Evolutionary conservation across 2,888 invertebrate genomes (phyloP), one percentile per base, ranked within the genome.

Genomic region (Melanargia galathea): DNA sequence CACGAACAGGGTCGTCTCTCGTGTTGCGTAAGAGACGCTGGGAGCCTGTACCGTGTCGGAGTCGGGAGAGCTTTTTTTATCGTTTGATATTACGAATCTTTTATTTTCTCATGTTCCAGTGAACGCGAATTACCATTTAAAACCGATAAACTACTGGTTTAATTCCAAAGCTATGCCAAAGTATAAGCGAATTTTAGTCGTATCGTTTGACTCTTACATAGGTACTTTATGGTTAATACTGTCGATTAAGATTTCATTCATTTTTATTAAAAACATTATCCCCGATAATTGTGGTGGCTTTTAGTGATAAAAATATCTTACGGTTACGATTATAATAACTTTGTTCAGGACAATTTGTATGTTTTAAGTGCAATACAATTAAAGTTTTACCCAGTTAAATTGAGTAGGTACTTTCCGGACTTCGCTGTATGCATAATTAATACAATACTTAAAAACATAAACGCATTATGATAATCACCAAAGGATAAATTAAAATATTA

Each of bases 101-200:
- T 48, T 60, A 35, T 46, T 38, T 63, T 63, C 60, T 45, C 61
- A 51, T 66, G 49, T 20, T 55, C 26, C 45, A 38, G 43, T 60
- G 60, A 58, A 67, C 48, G 58, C 54, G 61, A 61, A 68, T 70
- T 68, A 68, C 60, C 68, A 70, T 70, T 63, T 66, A 58, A 66
- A 70, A 59, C 48, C 56, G 62, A 66, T 68, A 67, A 67, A 70
- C 63, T 66, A 58, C 68, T 65, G 64, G 60, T 68, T 68, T 68
- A 54, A 66, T 70, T 61, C 54, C 60, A 58, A 52, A 54, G 61
- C 64, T 58, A 62, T 60, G 65, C 64, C 51, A 60, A 68, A 64
- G 64, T 64, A 65, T 57, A 64, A 48, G 59, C 64, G 64, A 65
- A 64, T 67, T 66, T 67, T 43, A 20, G 33, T 52, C 52, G 52